These are phyloP conservation scores for Alethe diademata DNA, from an alignment of 2,113 vertebrate genomes.

Conservation along the genomic window DNA sequence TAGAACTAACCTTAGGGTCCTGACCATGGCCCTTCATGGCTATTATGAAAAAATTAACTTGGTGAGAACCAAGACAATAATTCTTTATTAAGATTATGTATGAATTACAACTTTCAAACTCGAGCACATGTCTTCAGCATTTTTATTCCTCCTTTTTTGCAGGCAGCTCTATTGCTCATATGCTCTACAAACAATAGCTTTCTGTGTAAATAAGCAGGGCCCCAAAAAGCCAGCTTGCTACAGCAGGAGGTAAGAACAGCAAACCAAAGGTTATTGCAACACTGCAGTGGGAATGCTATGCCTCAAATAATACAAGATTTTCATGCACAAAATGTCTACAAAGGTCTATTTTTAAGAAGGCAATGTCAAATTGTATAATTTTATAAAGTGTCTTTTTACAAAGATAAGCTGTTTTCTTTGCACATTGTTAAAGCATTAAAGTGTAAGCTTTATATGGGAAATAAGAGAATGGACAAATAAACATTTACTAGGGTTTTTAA, in stretches of 20 bases:
- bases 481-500: not conserved
- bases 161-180: not conserved
- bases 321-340: not conserved
- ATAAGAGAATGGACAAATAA: not conserved
- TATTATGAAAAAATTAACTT: not conserved
- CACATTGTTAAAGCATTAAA: not conserved
- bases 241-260: not conserved
- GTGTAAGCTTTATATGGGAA: not conserved
- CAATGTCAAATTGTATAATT: not conserved
- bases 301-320: not conserved
- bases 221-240: not conserved
- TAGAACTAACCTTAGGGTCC: not conserved
- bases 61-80: not conserved
- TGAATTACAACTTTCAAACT: not conserved
- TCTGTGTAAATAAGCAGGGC: not conserved
- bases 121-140: not conserved
- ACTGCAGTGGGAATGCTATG: not conserved
- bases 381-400: not conserved
- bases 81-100: not conserved
- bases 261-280: not conserved
- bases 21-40: not conserved
- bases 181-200: not conserved
- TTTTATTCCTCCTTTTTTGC: not conserved
- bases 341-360: not conserved
- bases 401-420: not conserved